Evolutionary conservation across 2,113 vertebrate genomes (phyloP).

Genomic region (Cinclus mexicanus): DNA sequence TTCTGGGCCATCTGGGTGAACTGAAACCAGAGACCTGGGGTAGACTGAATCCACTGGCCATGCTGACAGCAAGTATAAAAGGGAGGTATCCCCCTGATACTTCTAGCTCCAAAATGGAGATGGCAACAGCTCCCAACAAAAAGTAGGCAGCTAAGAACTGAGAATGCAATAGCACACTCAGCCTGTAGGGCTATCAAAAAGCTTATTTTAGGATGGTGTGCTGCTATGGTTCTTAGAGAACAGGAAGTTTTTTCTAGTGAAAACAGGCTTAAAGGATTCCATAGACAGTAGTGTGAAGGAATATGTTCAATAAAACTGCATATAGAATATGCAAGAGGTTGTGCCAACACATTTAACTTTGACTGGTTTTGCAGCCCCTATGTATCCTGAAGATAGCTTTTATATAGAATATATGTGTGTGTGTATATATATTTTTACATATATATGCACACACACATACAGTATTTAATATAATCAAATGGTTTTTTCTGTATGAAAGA

Average conservation of each 20-base stretch:
- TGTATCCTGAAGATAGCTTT: constrained; percentile 14
- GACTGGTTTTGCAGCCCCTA: background rate
- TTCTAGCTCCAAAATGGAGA: background rate
- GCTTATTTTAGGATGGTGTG: background rate
- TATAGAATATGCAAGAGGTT: constrained; percentile 6
- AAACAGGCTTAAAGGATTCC: background rate
- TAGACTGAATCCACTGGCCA: background rate
- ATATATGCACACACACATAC: background rate
- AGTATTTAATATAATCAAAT: background rate
- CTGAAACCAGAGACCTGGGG: background rate
- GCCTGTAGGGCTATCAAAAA: background rate
- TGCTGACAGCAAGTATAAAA: background rate
- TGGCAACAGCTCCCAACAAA: background rate
- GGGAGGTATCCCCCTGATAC: background rate
- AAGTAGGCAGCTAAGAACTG: background rate
- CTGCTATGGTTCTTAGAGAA: background rate
- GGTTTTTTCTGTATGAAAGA: background rate
- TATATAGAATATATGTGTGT: background rate
- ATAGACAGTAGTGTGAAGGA: background rate
- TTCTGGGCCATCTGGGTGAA: background rate
- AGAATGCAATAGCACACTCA: background rate
- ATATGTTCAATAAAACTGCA: background rate
- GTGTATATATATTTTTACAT: fast-evolving
- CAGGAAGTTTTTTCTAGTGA: background rate
- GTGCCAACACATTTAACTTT: constrained; percentile 1